Evolutionary conservation across 2,797 vertebrate genomes (phyloP).

Genomic region (Paguma larvata): DNA sequence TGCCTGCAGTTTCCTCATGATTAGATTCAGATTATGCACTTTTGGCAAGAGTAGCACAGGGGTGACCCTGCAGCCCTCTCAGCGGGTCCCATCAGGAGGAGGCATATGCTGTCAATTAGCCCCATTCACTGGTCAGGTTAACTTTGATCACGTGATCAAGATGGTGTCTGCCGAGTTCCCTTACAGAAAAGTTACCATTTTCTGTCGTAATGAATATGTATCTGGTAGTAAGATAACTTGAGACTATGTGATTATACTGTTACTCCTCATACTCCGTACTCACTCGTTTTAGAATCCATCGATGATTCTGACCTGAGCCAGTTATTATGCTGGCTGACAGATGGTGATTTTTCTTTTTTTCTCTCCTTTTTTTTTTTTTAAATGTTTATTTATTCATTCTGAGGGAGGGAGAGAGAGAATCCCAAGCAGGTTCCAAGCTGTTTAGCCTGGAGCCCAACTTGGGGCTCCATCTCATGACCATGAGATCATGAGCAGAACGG

Average conservation of each 20-base stretch:
- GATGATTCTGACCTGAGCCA: constrained; percentile 26
- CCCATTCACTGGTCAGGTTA: neutral
- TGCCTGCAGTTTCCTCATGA: neutral
- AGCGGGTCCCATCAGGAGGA: neutral
- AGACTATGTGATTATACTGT: neutral
- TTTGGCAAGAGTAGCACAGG: neutral
- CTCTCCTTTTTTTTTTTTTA: too few species aligned
- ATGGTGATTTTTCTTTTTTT: neutral
- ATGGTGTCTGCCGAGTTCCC: neutral
- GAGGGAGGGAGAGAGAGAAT: too few species aligned
- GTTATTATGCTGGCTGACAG: neutral
- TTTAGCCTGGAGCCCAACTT: too few species aligned
- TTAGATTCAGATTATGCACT: neutral
- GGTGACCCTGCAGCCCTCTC: neutral
- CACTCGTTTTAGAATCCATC: neutral
- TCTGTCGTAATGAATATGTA: neutral
- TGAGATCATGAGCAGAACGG: too few species aligned
- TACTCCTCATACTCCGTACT: neutral
- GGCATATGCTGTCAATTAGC: neutral
- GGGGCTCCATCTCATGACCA: too few species aligned
- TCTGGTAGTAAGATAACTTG: neutral
- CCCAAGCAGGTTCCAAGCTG: too few species aligned
- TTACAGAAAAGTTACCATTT: neutral
- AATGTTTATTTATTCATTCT: too few species aligned
- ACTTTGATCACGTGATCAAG: constrained; percentile 4